Percentiles rank a stretch among this genome's conserved stretches.
phyloP scores from a whole-genome alignment of 2,888 invertebrate genomes.

The Portevinia maculata region DNA sequence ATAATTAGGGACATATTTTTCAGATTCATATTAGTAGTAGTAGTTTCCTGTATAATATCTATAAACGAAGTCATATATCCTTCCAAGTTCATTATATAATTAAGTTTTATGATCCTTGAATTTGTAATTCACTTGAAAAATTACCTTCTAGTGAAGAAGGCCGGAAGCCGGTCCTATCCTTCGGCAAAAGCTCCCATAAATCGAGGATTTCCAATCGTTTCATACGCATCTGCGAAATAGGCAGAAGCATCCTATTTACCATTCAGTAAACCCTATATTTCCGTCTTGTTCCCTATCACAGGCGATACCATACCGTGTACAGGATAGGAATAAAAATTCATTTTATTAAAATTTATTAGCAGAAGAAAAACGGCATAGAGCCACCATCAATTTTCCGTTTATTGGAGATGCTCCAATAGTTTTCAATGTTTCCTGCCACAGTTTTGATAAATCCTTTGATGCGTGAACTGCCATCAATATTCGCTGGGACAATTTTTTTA shows the following conservation, averaged over 20 bases:
- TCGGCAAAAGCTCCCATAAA: conserved; percentile 30
- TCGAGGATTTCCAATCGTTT: conserved; percentile 42
- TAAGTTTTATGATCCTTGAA: conserved; percentile 50
- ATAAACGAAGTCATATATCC: background rate
- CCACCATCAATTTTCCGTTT: conserved; percentile 69
- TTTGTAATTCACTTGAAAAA: conserved; percentile 55
- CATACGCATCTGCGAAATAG: conserved; percentile 34
- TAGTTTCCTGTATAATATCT: no score
- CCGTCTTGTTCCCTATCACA: conserved; percentile 19
- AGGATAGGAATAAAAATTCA: conserved; percentile 56
- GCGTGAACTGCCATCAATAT: conserved; percentile 12
- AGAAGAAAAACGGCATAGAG: conserved; percentile 28
- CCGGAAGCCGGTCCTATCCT: conserved; percentile 33
- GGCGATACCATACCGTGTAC: conserved; percentile 34
- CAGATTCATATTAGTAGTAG: no score
- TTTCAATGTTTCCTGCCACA: conserved; percentile 71
- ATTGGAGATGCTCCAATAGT: conserved; percentile 69
- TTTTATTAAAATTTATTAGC: conserved; percentile 70
- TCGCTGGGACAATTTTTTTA: conserved; percentile 6
- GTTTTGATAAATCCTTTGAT: conserved; percentile 56
- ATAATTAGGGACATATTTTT: no score
- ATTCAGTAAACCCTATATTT: conserved; percentile 29
- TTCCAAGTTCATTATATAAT: conserved; percentile 38
- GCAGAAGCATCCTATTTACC: conserved; percentile 38
- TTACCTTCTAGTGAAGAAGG: conserved; percentile 37